These are phyloP conservation scores for Menidia beryllina DNA, from an alignment of 2,113 vertebrate species.

Conservation along the genomic window DNA sequence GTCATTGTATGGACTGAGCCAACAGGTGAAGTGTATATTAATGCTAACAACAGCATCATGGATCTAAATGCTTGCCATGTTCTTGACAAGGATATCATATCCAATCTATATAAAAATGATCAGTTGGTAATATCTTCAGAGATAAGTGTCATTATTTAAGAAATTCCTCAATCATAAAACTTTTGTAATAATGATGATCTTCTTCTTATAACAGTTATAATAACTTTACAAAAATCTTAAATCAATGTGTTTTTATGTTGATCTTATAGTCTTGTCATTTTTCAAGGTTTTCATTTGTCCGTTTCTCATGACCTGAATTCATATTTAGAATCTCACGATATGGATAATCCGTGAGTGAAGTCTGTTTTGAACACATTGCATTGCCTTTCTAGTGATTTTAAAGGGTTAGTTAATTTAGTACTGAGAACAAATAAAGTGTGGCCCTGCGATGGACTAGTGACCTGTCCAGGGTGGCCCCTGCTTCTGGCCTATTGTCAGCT, in stretches of 20 bases:
- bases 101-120: conserved; percentile 40
- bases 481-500: too few species aligned
- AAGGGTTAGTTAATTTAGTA: background rate
- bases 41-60: conserved; percentile 28
- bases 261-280: background rate
- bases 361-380: background rate
- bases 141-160: conserved; percentile 57
- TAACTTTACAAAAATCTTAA: conserved; percentile 63
- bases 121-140: conserved; percentile 23
- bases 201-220: conserved; percentile 59
- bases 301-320: background rate
- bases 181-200: conserved; percentile 58
- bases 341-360: background rate
- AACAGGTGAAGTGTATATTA: conserved; percentile 24
- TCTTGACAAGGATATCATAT: conserved; percentile 62
- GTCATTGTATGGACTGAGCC: conserved; percentile 30
- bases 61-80: conserved; percentile 39
- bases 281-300: background rate
- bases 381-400: background rate
- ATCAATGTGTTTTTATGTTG: conserved; percentile 35
- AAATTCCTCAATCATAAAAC: conserved; percentile 60
- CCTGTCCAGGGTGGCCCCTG: too few species aligned
- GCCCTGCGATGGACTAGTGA: too few species aligned
- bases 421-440: fast-evolving
- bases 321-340: background rate